phyloP scores from a whole-genome alignment of 2,797 vertebrate species.

The Anabacerthia variegaticeps region DNA sequence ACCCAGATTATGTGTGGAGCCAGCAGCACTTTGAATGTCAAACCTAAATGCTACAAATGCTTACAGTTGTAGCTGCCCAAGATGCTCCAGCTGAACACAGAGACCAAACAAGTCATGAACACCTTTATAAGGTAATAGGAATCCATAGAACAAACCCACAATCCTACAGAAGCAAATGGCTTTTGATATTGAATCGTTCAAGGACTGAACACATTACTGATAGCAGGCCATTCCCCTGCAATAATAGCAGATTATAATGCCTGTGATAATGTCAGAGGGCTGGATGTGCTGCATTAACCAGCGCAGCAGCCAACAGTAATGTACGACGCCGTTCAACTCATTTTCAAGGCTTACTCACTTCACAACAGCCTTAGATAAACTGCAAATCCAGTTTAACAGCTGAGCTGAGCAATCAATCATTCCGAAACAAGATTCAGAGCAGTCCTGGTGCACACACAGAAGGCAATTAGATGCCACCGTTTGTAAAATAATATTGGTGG shows the following conservation, averaged over 20 bases:
- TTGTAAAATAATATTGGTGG: conserved; percentile 69
- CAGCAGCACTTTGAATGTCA: background rate
- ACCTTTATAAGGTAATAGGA: background rate
- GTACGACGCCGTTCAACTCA: background rate
- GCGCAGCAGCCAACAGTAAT: background rate
- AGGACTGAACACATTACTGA: background rate
- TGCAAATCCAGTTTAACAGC: conserved; percentile 61
- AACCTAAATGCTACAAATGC: background rate
- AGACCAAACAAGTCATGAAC: background rate
- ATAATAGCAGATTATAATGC: background rate
- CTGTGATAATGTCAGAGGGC: conserved; percentile 20
- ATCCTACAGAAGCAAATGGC: background rate
- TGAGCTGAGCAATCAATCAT: conserved; percentile 65
- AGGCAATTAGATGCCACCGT: conserved; percentile 65
- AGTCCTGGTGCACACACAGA: conserved; percentile 48
- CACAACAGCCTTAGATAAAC: conserved; percentile 32
- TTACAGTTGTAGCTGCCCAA: background rate
- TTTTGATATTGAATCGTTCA: conserved; percentile 8
- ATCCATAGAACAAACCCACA: background rate
- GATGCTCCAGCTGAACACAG: background rate
- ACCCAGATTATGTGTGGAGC: rapidly evolving
- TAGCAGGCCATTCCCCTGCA: conserved; percentile 29
- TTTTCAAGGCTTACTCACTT: conserved; percentile 22
- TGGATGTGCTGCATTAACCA: conserved; percentile 9
- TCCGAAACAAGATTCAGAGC: conserved; percentile 60